Base-by-base conservation (phyloP, 2,888 invertebrate species). In the Dyspetes luteomarginatus region DNA sequence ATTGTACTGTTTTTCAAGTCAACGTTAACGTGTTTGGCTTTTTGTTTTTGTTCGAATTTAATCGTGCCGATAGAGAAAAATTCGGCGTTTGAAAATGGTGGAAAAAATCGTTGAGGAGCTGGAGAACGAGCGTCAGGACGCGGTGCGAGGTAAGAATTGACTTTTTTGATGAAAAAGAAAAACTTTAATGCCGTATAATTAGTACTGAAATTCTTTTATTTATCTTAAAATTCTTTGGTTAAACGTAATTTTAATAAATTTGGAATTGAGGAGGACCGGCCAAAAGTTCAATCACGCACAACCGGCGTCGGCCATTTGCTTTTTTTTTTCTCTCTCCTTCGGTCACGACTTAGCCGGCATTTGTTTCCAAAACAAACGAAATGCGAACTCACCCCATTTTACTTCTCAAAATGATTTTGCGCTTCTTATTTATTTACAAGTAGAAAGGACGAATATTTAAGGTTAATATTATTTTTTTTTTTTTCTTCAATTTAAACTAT, bases 41-140 rank as follows among this genome's bases (percentile, higher is more conserved):
- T 48, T 48, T 17, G 3, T 17, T 48, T 5, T 48, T n/a, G 24
- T 19, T 43, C 73, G 19, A 36, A 52, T 26, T 55, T 71, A 43
- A 56, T 65, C 36, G 41, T 9, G 19, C 30, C 69, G 43, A 58
- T 78, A 41, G 43, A 64, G n/a, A 28, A 26, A 64, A 24, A 22
- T n/a, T 65, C 60, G 43, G 30, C 50, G 56, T 58, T n/a, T 62
- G 74, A 92, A 89, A 86, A 95, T 95, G 95, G 95, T 95, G 86
- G 95, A 95, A 92, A 94, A 94, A 90, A 95, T 95, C 89, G 90
- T 94, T 85, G 95, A 95, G 91, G 94, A 95, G 92, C 92, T 93
- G 83, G 94, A 94, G 89, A 93, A 93, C 88, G 93, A 93, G 58
- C 87, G 86, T 28, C 89, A 88, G 78, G 90, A 89, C 65, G 78